Evolutionary conservation across 2,797 vertebrate species (phyloP).

Genomic region (Scolopax rusticola): DNA sequence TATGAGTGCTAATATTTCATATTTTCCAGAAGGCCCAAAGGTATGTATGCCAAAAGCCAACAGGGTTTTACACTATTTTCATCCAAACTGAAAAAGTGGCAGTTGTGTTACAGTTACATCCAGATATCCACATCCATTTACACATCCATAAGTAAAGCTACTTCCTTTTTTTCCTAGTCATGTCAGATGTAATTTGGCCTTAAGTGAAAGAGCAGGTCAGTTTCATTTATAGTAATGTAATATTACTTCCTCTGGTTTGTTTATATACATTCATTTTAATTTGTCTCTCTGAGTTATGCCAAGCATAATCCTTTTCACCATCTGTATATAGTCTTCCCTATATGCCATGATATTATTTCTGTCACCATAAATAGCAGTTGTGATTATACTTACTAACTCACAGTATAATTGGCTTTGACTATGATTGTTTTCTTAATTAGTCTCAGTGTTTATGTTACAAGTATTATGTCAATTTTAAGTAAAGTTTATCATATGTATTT

Average conservation of each 20-base stretch:
- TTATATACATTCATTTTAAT: constrained; percentile 3
- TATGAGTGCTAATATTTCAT: background rate
- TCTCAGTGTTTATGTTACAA: constrained; percentile 19
- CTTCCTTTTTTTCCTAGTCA: background rate
- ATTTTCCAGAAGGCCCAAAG: background rate
- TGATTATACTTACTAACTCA: background rate
- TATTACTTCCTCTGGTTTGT: background rate
- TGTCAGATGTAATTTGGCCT: background rate
- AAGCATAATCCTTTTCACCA: constrained; percentile 22
- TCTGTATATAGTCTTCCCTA: constrained; percentile 2
- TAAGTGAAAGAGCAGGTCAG: background rate
- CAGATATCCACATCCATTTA: background rate
- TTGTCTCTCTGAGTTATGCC: background rate
- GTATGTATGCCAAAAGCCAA: background rate
- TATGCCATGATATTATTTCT: constrained; percentile 27
- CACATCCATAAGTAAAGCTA: background rate
- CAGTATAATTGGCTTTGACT: constrained; percentile 48
- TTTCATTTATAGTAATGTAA: background rate
- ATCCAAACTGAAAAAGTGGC: background rate
- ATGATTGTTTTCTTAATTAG: constrained; percentile 62
- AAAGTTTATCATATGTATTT: constrained; percentile 42
- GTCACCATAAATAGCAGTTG: constrained; percentile 15
- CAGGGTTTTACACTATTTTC: background rate
- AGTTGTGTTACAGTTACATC: fast-evolving
- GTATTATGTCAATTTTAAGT: constrained; percentile 53